Base-by-base conservation (phyloP, 2,113 vertebrate genomes). In the Xenotilapia longispinis region DNA sequence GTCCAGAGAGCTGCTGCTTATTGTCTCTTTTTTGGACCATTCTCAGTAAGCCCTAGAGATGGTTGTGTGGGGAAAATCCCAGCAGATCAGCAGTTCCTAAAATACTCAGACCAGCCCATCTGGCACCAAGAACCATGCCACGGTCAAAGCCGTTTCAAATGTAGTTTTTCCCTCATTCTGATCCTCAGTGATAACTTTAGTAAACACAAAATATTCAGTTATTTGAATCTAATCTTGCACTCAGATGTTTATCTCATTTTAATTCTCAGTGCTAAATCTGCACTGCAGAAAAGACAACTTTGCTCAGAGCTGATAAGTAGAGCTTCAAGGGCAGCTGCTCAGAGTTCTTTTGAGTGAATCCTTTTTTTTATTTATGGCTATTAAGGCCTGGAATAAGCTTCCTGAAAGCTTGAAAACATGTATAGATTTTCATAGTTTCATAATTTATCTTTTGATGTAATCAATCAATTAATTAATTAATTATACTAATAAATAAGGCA, bases 401-500 rank as follows among this genome's bases (percentile, higher is more conserved):
- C 23, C 21, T 26, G 4, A 45, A 42, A 47, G 40, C n/a, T 75
- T 75, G 14, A 11, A 73, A 45, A 47, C 8, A 2, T 45, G 8
- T 47, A 73, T 28, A 28, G 21, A 73, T 26, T 21, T 38, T 38
- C 33, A 38, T 38, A 38, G 33, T 42, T 42, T 70, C 65, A 23
- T 42, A 70, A 42, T 23, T 42, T 42, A 9, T 70, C n/a, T 40
- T 42, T 21, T 70, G 36, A 21, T 70, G 12, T 42, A 42, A 42
- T 42, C 5, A 70, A 70, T 42, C 0, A 70, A 70, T 70, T 0
- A 9, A 23, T 68, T 0, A 40, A 65, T 38, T 2, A 13, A 21
- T 38, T 68, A 21, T 21, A 68, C 2, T 2, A 68, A 68, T 68
- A 68, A 68, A 68, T 21, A 68, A 21, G 19, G 33, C 60, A 21